These are phyloP conservation scores for Heliconius eleuchia DNA, from an alignment of 1,140 invertebrate genomes.

Conservation along the genomic window DNA sequence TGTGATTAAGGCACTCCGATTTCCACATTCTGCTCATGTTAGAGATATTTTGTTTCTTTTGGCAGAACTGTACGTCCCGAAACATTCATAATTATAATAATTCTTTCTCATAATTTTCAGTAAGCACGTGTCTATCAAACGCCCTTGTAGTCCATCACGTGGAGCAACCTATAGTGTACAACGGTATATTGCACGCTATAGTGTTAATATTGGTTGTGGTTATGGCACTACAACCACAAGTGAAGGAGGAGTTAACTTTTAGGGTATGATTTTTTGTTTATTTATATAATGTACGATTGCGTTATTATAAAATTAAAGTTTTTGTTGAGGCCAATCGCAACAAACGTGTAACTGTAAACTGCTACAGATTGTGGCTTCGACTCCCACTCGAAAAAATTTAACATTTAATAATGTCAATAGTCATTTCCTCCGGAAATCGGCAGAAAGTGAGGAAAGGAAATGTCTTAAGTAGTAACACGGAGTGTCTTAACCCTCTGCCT, in stretches of 20 bases:
- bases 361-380: too few species aligned
- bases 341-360: too few species aligned
- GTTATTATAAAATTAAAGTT: neutral
- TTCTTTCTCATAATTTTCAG: conserved; percentile 42
- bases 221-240: conserved; percentile 55
- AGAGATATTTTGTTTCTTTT: neutral
- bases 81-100: neutral
- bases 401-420: too few species aligned
- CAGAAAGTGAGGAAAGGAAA: too few species aligned
- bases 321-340: neutral
- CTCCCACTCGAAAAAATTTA: too few species aligned
- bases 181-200: conserved; percentile 42
- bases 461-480: neutral
- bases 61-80: too few species aligned
- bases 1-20: too few species aligned
- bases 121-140: conserved; percentile 42
- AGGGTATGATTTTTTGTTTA: conserved; percentile 45
- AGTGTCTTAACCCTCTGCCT: neutral
- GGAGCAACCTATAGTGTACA: conserved; percentile 35
- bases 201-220: conserved; percentile 45
- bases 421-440: too few species aligned
- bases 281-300: neutral
- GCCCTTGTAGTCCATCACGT: conserved; percentile 46
- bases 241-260: conserved; percentile 55
- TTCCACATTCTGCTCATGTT: too few species aligned